Evolutionary conservation across 2,797 vertebrate species (phyloP), one percentile per base, ranked within the genome.

Genomic region (Tokudaia tokunoshimensis): DNA sequence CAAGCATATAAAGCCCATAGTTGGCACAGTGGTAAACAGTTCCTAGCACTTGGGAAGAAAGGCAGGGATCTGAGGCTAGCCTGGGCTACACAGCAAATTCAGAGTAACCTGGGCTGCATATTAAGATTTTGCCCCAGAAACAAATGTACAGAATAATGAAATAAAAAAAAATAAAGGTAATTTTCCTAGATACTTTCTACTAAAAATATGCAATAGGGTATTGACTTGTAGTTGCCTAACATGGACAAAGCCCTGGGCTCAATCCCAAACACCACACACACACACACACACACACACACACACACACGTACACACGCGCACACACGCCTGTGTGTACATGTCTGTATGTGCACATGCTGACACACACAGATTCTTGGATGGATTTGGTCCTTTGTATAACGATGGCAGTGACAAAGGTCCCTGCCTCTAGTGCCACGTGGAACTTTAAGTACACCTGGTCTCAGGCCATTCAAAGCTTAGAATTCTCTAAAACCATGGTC

Each of bases 181-280:
- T 50, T 94, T 93, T 79, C 81, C 26, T 81, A 34, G 9, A 79
- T 90, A 90, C 41, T 67, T 95, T 67, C 57, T 74, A 92, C 37
- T 59, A 55, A 78, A 89, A 91, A 13, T 61, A 24, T 78, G 17
- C 20, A 22, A 20, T 65, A 34, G 34, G 55, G 37, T 20, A 34
- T 22, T 41, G 37, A 34, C 26, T 2, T 75, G 26, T 47, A 76
- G 37, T 29, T 59, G 24, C 61, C 37, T 85, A 34, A 41, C 29
- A 44, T 12, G 26, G 41, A 67, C 9, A 47, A 34, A 17, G 41
- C 59, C 37, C 82, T 47, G 59, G 37, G n/a, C 41, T 74, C 22
- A 41, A 31, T 8, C 50, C 10, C 70, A 15, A 75, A 37, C 26
- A 37, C 6, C 3, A 55, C 44, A 50, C 29, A 63, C n/a, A 26